Base-by-base conservation (phyloP, 2,113 vertebrate genomes). In the Trinectes maculatus region DNA sequence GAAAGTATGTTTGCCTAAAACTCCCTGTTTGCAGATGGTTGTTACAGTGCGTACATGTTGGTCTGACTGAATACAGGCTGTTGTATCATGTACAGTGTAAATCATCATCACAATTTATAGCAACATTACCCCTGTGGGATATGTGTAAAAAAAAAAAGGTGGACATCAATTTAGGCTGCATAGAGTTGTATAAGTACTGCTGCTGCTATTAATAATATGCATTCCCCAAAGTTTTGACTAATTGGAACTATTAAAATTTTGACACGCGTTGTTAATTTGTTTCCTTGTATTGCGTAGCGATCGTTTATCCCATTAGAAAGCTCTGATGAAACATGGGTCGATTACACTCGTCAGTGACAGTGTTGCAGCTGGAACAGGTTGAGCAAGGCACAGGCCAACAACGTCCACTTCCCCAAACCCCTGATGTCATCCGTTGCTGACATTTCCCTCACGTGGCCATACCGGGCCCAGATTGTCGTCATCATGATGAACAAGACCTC, bases 181-280 rank as follows among this genome's bases (percentile, higher is more conserved):
- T 59, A 34, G 70, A 85, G 74, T 80, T 68, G 67, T 77, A 74
- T 77, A 51, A 65, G 70, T 76, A 60, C n/a, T 15, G 9, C 29
- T 16, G 74, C 76, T 61, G 26, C 74, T 89, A 83, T 86, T 73
- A 82, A 89, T 91, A 86, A 91, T 79, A 53, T 65, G 26, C 75
- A 54, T 77, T 79, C 75, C 61, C 82, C 76, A 81, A 87, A 85
- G 91, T 89, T 86, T 84, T 90, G 90, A 91, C 90, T 90, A 91
- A 93, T 91, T 87, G 87, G 82, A 84, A 77, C 73, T 79, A 92
- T 92, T 93, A 90, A 82, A 87, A 73, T 83, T 71, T 78, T 84
- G 89, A 89, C 87, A 87, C 79, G 44, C 25, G 79, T 77, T 69
- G 79, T 88, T 91, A 87, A 93, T 93, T 87, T 85, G 85, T 90